Base-by-base conservation (phyloP, 2,113 vertebrate species). In the Columba livia region DNA sequence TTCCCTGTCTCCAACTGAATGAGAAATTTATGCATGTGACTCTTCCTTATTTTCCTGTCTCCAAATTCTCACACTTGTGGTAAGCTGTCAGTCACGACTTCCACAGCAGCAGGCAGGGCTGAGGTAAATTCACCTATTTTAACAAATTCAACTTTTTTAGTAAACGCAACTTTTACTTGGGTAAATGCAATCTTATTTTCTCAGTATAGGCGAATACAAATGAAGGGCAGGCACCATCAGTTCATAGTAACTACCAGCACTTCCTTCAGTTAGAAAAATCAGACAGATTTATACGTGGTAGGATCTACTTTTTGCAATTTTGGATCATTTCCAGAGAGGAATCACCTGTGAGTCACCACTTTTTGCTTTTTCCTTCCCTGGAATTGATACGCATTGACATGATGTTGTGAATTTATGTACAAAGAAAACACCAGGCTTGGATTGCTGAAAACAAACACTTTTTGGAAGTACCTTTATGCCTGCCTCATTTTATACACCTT, bases 401-500 rank as follows among this genome's bases (percentile, higher is more conserved):
- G 0, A 54, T 64, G 48, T 26, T 42, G 80, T 40, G 47, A 74
- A 57, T 78, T 79, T 53, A 67, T 66, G 60, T 44, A 78, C 5
- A 4, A 83, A 21, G 42, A 71, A 91, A 83, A 6, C 60, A n/a
- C 70, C 42, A 25, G 34, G 28, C 20, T n/a, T 53, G 5, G 24
- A 32, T 64, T 85, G 40, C 20, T 79, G 56, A 44, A 79, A 92
- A 13, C 23, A 44, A 40, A 1, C 51, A 44, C 16, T 11, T 80
- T 85, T 66, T 51, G 47, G 31, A 93, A 51, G 6, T 36, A n/a
- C 26, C 9, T 81, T 58, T 71, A 34, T 50, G 36, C n/a, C 25
- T 94, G 58, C 15, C 36, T 65, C 34, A 50, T 88, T 89, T 88
- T 90, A 86, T 57, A 32, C 56, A 72, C 60, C 26, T 83, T 54